Base-by-base conservation (phyloP, 1,140 invertebrate genomes). In the Xylocopa sonorina region DNA sequence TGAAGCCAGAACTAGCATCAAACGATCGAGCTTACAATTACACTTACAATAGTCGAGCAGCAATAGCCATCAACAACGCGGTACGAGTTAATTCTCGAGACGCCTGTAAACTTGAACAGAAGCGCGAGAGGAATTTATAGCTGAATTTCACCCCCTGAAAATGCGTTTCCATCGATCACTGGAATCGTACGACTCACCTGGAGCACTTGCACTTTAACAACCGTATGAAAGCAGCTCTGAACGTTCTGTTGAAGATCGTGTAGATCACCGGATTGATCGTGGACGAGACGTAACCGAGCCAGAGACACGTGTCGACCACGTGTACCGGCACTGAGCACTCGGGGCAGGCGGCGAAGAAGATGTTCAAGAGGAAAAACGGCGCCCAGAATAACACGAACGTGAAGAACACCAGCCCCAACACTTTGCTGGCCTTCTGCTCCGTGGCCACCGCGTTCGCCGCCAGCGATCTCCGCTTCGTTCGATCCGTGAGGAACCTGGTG, bases 381-480 rank as follows among this genome's bases (percentile, higher is more conserved):
- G 96, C 95, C 97, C 97, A 98, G 88, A 97, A 97, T 6, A 98
- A 92, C 18, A 98, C 97, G 90, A 98, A 98, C 0, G 96, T 97
- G 91, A 97, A 97, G 92, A 98, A 98, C 0, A 98, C 97, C 3
- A 98, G 92, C 1, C 97, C 97, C 1, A 98, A 93, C 0, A 98
- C 95, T 91, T 97, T 97, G 75, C 96, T 96, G 0, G 96, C 96
- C 88, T 97, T 97, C 89, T 97, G 96, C 87, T 97, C 96, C 12
- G 96, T 97, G 27, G 96, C 96, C 1, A 97, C 96, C 0, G 96
- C 95, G 86, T 96, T 97, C 1, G 96, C 96, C 4, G 96, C 95
- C 63, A 96, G 80, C 2, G 94, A 95, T 84, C 95, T 94, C 55
- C 95, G 93, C 85, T 95, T 95, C 68, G 94, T 94, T 84, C 95